A percentile compares a stretch with the other conserved stretches of the same genome.
phyloP scores from a whole-genome alignment of 2,888 invertebrate species.

The Mechanitis messenoides region DNA sequence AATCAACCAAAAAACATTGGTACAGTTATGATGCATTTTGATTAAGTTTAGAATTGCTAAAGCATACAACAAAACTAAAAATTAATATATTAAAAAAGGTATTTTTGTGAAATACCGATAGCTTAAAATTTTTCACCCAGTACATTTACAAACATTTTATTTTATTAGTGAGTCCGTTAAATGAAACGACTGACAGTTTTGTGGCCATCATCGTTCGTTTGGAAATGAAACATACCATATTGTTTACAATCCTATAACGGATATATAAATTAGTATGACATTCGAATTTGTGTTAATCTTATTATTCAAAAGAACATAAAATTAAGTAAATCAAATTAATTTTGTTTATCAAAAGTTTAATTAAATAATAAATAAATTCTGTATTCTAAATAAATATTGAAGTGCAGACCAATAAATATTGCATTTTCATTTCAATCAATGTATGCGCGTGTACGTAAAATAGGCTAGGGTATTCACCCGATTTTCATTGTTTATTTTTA shows the following conservation, averaged over 20 bases:
- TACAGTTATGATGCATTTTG: too few relatives aligned
- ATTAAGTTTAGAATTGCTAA: too few relatives aligned
- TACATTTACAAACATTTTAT: conserved; percentile 41
- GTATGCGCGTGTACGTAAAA: conserved; percentile 29
- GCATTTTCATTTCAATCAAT: conserved; percentile 17
- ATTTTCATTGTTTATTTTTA: conserved; percentile 67
- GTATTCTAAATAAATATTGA: background rate
- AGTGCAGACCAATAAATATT: conserved; percentile 8
- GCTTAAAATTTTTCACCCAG: conserved; percentile 32
- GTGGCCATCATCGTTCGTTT: conserved; percentile 29
- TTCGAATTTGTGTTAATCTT: background rate
- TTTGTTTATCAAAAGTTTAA: too few relatives aligned
- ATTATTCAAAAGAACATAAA: background rate
- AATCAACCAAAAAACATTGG: too few relatives aligned
- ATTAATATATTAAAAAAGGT: background rate
- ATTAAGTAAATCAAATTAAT: background rate
- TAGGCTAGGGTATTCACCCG: conserved; percentile 39
- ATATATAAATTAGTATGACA: background rate
- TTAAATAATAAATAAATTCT: background rate
- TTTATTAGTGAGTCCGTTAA: conserved; percentile 35
- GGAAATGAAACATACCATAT: conserved; percentile 33
- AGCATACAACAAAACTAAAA: background rate
- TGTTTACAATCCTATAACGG: conserved; percentile 8
- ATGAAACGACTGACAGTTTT: conserved; percentile 39
- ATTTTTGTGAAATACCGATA: conserved; percentile 11